Evolutionary conservation across 1,140 invertebrate genomes (phyloP).

Genomic region (Anoplophora glabripennis): DNA sequence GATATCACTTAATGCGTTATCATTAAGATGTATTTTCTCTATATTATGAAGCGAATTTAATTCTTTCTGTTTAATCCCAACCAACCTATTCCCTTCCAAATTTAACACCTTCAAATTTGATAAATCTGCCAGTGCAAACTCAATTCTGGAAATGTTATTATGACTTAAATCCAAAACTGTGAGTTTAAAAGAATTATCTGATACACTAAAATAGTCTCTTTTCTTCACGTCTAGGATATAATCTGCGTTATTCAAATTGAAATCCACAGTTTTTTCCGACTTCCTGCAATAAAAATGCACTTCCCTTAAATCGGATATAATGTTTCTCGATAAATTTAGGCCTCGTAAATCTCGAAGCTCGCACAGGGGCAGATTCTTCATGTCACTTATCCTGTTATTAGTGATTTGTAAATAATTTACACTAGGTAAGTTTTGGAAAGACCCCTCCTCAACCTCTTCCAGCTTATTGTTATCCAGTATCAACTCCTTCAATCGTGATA

Average conservation of each 20-base stretch:
- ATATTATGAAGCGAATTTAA: constrained; percentile 17
- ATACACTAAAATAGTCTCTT: constrained; percentile 8
- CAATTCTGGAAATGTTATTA: constrained; percentile 32
- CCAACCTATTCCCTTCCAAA: constrained; percentile 27
- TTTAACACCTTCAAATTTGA: constrained; percentile 24
- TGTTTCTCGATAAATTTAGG: constrained; percentile 29
- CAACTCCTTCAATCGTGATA: constrained; percentile 32
- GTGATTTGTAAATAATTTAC: constrained; percentile 35
- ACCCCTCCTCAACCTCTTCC: constrained; percentile 12
- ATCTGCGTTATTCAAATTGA: constrained; percentile 7
- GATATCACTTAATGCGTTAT: constrained; percentile 19
- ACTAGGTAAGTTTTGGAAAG: constrained; percentile 24
- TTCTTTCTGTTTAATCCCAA: constrained; percentile 11
- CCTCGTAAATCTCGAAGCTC: constrained; percentile 26
- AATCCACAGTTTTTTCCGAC: constrained; percentile 1
- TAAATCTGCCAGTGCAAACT: constrained; percentile 24
- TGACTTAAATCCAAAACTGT: constrained; percentile 32
- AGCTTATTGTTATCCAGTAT: constrained; percentile 32
- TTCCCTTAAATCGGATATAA: constrained; percentile 13
- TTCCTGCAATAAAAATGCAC: constrained; percentile 15
- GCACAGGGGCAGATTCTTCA: constrained; percentile 31
- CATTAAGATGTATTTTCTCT: constrained; percentile 16
- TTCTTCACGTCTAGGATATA: background rate
- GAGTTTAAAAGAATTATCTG: constrained; percentile 13
- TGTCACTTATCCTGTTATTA: constrained; percentile 29